Percentiles rank a stretch among this genome's conserved stretches.
phyloP scores from a whole-genome alignment of 2,888 invertebrate species.

The Tineola bisselliella region DNA sequence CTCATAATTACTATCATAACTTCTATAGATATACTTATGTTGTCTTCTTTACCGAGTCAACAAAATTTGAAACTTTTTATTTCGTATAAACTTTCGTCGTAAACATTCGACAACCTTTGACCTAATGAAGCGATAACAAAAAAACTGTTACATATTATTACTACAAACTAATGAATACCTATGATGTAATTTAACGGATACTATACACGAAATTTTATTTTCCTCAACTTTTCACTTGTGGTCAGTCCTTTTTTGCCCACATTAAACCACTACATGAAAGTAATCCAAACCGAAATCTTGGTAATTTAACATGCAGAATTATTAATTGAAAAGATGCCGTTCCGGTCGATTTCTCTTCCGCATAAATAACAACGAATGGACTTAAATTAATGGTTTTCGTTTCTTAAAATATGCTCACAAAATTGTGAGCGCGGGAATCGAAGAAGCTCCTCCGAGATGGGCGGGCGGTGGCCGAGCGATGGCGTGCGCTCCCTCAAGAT shows the following conservation, averaged over 20 bases:
- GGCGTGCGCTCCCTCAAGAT: constrained; percentile 26
- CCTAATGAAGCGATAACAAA: neutral
- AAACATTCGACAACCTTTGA: neutral
- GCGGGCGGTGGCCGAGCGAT: constrained; percentile 5
- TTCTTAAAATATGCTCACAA: constrained; percentile 23
- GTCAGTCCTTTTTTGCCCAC: neutral
- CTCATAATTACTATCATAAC: too few species aligned
- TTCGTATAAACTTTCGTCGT: neutral
- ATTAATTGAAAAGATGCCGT: constrained; percentile 1
- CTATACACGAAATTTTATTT: too few species aligned
- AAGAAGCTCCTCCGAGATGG: neutral
- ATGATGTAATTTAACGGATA: constrained; percentile 1
- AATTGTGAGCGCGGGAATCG: neutral
- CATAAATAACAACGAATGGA: constrained; percentile 9
- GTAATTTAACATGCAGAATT: constrained; percentile 2
- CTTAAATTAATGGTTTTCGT: constrained; percentile 50
- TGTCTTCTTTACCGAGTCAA: too few species aligned
- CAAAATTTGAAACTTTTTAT: too few species aligned
- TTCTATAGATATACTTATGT: too few species aligned
- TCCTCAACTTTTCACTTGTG: too few species aligned
- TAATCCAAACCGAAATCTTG: constrained; percentile 2
- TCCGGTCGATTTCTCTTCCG: neutral
- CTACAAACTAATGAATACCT: neutral
- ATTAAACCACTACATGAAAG: neutral
- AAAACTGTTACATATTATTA: neutral